These are phyloP conservation scores for Caloenas nicobarica DNA, from an alignment of 2,113 vertebrate genomes.

Conservation along the genomic window DNA sequence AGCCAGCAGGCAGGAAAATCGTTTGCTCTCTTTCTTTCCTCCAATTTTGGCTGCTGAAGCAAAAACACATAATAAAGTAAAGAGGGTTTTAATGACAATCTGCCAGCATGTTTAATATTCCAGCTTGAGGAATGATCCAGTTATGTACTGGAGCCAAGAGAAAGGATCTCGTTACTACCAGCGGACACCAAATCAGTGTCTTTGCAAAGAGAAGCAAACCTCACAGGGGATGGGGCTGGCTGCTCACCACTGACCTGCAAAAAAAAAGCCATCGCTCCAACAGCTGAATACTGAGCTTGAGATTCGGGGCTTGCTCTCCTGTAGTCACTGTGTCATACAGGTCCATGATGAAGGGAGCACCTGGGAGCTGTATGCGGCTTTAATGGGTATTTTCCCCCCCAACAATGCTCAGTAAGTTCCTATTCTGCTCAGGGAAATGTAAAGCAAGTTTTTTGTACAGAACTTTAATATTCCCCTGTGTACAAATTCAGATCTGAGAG, in stretches of 20 bases:
- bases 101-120: constrained; percentile 56
- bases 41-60: constrained; percentile 40
- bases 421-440: not conserved
- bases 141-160: constrained; percentile 14
- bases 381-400: not conserved
- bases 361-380: not conserved
- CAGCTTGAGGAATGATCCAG: constrained; percentile 53
- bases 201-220: not conserved
- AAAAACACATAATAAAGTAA: constrained; percentile 63
- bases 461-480: not conserved
- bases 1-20: not conserved
- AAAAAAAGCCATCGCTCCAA: not conserved
- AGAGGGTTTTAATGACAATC: constrained; percentile 67
- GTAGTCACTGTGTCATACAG: not conserved
- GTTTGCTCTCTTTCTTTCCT: constrained; percentile 8
- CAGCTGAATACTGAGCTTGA: not conserved
- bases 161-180: constrained; percentile 13
- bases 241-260: not conserved
- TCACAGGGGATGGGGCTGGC: not conserved
- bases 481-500: not conserved
- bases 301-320: not conserved
- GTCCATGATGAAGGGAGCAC: not conserved
- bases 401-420: not conserved
- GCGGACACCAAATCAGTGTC: not conserved
- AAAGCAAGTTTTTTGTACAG: not conserved